Evolutionary conservation across 2,113 vertebrate species (phyloP), one percentile per base, ranked within the genome.

Genomic region (Sylvilagus bachmani): DNA sequence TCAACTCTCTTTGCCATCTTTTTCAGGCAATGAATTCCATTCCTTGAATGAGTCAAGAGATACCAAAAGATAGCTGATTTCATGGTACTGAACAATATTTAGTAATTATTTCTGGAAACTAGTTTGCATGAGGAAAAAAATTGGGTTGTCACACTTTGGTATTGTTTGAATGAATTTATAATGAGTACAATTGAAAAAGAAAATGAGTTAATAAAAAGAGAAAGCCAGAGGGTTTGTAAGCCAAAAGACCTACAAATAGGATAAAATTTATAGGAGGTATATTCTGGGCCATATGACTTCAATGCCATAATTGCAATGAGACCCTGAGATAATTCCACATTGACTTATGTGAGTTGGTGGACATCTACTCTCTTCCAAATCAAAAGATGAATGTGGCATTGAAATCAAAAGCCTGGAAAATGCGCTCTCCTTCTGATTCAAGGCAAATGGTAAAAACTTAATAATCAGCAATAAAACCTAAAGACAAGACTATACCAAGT

Each of bases 131-230:
- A 51, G 44, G 64, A 86, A 83, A 87, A 73, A 53, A 14, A 33
- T 21, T 78, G 73, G 78, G 10, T 62, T 49, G 6, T 31, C 55
- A 80, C 1, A 71, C 10, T 87, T 82, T 80, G 13, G 0, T 79
- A 16, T 51, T 83, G 3, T 44, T 14, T 83, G n/a, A 55, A 61
- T 79, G n/a, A 95, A 84, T 83, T 92, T 75, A 83, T 6, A 55
- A 9, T 74, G 49, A 82, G 12, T 82, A 69, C 10, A 71, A 10
- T 78, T 31, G 22, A 83, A 90, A 92, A 58, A 55, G 61, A 82
- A 92, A 87, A 69, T 17, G 3, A 24, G 31, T 89, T 2, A 24
- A 9, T 16, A 53, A 85, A 81, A 51, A 61, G 12, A 89, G 9
- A 62, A 79, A 70, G 6, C 19, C n/a, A 17, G 33, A 10, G 3